Evolutionary conservation across 2,797 vertebrate species (phyloP).

Genomic region (Streptopelia turtur): DNA sequence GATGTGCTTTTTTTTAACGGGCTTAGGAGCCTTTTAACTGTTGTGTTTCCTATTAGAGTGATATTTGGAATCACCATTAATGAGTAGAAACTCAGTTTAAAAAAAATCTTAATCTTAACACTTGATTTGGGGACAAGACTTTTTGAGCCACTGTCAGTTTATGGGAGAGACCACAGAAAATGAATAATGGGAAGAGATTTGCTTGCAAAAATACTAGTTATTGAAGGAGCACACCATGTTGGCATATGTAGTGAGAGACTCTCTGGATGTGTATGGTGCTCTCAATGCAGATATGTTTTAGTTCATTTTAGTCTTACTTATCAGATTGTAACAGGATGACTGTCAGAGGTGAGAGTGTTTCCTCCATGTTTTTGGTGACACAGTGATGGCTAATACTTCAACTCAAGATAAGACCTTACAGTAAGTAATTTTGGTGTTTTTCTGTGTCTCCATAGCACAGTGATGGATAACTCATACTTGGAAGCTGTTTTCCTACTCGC

Average conservation of each 20-base stretch:
- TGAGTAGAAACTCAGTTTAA: background rate
- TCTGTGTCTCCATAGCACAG: background rate
- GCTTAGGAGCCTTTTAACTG: background rate
- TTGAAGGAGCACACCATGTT: background rate
- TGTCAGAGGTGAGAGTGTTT: background rate
- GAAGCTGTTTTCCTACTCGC: background rate
- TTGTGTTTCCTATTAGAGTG: background rate
- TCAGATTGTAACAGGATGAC: background rate
- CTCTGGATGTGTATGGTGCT: background rate
- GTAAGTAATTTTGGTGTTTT: background rate
- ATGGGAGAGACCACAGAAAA: background rate
- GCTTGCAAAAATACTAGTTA: background rate
- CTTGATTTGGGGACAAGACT: background rate
- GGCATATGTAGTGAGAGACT: background rate
- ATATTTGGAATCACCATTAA: background rate
- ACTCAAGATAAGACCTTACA: background rate
- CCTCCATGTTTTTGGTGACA: background rate
- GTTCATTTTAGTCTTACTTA: background rate
- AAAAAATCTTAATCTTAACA: background rate
- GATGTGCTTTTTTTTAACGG: background rate
- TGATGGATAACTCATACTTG: background rate
- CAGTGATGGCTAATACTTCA: background rate
- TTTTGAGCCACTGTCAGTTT: background rate
- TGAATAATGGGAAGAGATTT: background rate
- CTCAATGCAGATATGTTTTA: background rate